phyloP scores from a whole-genome alignment of 2,113 vertebrate species.

The Xenus cinereus region DNA sequence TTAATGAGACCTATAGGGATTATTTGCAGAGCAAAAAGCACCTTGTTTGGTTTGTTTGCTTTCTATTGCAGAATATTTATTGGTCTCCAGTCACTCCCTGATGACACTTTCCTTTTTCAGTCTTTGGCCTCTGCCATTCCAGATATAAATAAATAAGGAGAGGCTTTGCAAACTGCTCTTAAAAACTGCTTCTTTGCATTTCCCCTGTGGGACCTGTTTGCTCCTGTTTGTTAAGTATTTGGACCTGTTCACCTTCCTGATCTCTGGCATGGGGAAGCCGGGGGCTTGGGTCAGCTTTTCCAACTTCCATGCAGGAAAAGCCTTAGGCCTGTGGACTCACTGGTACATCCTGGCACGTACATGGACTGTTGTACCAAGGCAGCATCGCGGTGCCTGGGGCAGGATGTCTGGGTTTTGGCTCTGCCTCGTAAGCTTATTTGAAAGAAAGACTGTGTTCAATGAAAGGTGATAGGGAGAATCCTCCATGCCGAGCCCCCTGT shows the following conservation, averaged over 20 bases:
- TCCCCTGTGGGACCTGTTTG: not conserved
- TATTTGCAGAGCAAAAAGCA: not conserved
- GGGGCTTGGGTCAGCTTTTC: not conserved
- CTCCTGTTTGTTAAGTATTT: not conserved
- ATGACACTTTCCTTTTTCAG: not conserved
- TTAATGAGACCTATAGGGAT: slow-evolving; percentile 58
- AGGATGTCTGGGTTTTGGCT: not conserved
- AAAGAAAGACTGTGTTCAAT: not conserved
- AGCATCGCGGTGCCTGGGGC: not conserved
- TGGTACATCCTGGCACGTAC: rapidly evolving
- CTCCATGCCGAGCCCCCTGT: not conserved
- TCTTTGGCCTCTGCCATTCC: not conserved
- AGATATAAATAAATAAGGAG: not conserved
- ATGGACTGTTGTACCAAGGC: rapidly evolving
- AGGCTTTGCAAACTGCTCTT: not conserved
- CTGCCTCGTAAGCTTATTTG: not conserved
- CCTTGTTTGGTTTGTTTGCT: slow-evolving; percentile 19
- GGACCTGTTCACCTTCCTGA: not conserved
- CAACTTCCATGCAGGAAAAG: not conserved
- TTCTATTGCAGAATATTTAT: slow-evolving; percentile 33
- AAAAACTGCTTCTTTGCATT: not conserved
- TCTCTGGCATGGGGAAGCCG: not conserved
- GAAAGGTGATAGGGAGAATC: not conserved
- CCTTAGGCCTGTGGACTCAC: rapidly evolving
- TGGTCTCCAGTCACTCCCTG: not conserved